These are phyloP conservation scores for Gambusia affinis DNA, from an alignment of 2,113 vertebrate genomes.

Conservation along the genomic window DNA sequence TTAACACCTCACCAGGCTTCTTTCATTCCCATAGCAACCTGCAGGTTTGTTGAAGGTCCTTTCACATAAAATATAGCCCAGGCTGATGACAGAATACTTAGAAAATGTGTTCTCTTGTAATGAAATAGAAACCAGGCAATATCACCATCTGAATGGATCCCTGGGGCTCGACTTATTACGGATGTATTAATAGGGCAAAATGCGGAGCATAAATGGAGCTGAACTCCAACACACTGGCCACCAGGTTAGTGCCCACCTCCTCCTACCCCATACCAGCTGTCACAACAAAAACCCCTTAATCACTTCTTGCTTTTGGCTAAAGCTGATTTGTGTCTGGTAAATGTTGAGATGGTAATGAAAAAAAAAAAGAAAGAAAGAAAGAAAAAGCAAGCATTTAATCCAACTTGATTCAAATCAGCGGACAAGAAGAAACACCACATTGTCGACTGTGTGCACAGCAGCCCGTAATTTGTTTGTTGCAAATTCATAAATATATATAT, in stretches of 20 bases:
- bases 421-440: background rate
- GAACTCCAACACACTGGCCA: slow-evolving; percentile 19
- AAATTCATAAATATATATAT: slow-evolving; percentile 12
- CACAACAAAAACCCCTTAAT: slow-evolving; percentile 16
- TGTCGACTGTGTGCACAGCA: background rate
- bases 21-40: slow-evolving; percentile 44
- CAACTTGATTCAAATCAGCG: slow-evolving; percentile 31
- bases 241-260: slow-evolving; percentile 16
- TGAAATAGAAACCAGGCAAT: slow-evolving; percentile 44
- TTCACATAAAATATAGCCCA: slow-evolving; percentile 34
- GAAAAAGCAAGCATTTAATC: slow-evolving; percentile 23
- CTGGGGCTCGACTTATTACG: slow-evolving; percentile 26
- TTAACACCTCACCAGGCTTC: slow-evolving; percentile 24
- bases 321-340: slow-evolving; percentile 12
- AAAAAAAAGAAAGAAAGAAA: background rate
- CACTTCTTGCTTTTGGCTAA: slow-evolving; percentile 1
- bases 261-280: slow-evolving; percentile 4
- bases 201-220: slow-evolving; percentile 36
- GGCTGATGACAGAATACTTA: slow-evolving; percentile 34
- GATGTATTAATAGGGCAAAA: slow-evolving; percentile 46
- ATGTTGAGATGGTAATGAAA: background rate
- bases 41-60: slow-evolving; percentile 10
- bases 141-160: slow-evolving; percentile 29
- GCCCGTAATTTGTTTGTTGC: slow-evolving; percentile 20
- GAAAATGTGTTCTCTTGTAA: slow-evolving; percentile 40